Conservation (phyloP, 2,113 vertebrate species). For the Anolis carolinensis region DNA sequence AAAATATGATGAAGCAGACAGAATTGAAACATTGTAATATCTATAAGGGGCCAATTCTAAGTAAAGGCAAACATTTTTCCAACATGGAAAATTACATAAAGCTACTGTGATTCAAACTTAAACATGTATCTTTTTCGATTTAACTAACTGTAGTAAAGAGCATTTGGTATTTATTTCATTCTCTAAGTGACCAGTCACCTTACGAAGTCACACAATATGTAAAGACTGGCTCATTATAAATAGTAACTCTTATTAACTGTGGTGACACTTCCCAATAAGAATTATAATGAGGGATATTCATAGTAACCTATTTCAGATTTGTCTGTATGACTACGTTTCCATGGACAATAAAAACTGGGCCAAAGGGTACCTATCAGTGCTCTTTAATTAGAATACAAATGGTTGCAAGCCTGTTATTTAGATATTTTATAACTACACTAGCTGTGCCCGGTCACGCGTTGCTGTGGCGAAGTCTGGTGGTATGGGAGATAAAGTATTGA, state of each 20-base stretch:
- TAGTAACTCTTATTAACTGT: not conserved
- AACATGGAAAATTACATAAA: slow-evolving; percentile 43
- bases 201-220: not conserved
- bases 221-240: not conserved
- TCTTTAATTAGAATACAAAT: too few species aligned
- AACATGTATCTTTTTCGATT: not conserved
- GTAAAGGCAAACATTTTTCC: slow-evolving; percentile 36
- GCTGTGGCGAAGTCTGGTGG: too few species aligned
- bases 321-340: too few species aligned
- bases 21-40: not conserved
- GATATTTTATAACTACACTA: too few species aligned
- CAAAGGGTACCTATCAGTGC: too few species aligned
- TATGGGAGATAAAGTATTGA: too few species aligned
- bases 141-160: not conserved
- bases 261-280: not conserved
- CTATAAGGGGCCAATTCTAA: not conserved
- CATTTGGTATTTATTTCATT: not conserved
- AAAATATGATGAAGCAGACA: not conserved
- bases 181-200: not conserved
- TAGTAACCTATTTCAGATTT: not conserved
- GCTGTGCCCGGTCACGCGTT: too few species aligned
- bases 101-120: slow-evolving; percentile 27
- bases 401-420: too few species aligned
- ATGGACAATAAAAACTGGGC: not conserved
- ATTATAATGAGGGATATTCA: not conserved